Evolutionary conservation across 1,140 invertebrate genomes (phyloP).

Genomic region (Drosophila novamexicana): DNA sequence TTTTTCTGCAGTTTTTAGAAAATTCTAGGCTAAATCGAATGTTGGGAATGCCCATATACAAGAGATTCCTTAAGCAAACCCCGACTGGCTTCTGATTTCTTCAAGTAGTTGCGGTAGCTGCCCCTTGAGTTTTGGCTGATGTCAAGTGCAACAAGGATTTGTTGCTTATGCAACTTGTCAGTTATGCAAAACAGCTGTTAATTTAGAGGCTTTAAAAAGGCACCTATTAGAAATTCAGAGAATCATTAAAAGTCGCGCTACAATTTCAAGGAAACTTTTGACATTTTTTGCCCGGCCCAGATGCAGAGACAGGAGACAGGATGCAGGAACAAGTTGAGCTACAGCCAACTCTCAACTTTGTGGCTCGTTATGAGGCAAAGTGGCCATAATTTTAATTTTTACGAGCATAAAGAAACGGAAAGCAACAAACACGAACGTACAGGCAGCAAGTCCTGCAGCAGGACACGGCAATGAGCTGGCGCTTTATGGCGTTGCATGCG

Average conservation of each 20-base stretch:
- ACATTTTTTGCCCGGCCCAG: not conserved
- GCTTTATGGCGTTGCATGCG: conserved; percentile 38
- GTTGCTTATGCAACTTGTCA: conserved; percentile 1
- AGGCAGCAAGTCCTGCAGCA: conserved; percentile 7
- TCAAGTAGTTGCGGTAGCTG: not conserved
- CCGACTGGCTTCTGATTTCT: not conserved
- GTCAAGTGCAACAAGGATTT: not conserved
- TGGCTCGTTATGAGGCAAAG: conserved; percentile 60
- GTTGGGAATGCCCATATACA: not conserved
- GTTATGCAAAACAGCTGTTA: conserved; percentile 24
- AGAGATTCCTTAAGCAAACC: not conserved
- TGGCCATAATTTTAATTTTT: conserved; percentile 79
- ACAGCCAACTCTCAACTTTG: conserved; percentile 10
- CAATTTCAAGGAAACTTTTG: conserved; percentile 9
- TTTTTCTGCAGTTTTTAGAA: too few species aligned
- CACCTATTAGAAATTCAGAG: not conserved
- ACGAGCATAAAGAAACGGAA: conserved; percentile 64
- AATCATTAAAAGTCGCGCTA: conserved; percentile 17
- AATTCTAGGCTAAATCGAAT: too few species aligned
- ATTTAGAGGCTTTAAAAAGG: conserved; percentile 23
- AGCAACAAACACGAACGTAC: conserved; percentile 6
- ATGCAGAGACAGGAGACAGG: not conserved
- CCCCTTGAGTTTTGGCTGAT: not conserved
- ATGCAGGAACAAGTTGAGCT: not conserved
- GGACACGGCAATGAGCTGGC: conserved; percentile 26